Evolutionary conservation across 2,797 vertebrate genomes (phyloP).

Genomic region (Selene dorsalis): DNA sequence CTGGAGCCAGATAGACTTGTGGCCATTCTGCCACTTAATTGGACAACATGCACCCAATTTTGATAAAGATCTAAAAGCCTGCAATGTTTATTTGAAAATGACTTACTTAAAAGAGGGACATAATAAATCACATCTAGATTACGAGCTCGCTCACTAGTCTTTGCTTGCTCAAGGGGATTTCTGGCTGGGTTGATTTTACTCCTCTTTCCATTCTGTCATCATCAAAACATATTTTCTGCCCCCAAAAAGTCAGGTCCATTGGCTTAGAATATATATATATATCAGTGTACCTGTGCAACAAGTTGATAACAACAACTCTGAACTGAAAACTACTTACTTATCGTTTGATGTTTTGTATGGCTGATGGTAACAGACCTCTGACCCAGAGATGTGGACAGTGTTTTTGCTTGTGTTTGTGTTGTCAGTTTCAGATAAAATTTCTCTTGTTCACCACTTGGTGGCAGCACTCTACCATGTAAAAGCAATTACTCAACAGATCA

Average conservation of each 20-base stretch:
- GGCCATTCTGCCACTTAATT: constrained; percentile 15
- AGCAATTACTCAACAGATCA: background rate
- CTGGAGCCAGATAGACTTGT: constrained; percentile 12
- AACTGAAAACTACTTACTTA: background rate
- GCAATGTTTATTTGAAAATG: constrained; percentile 6
- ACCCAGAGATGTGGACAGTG: background rate
- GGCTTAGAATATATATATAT: background rate
- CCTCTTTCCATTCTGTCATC: background rate
- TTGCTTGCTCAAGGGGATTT: background rate
- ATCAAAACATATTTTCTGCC: constrained; percentile 22
- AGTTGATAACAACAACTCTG: background rate
- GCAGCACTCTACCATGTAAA: constrained; percentile 60
- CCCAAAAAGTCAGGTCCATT: background rate
- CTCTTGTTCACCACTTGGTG: constrained; percentile 66
- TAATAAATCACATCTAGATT: background rate
- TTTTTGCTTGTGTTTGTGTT: constrained; percentile 1
- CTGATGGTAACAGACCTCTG: background rate
- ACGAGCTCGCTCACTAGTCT: background rate
- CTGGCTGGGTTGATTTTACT: background rate
- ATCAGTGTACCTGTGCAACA: background rate
- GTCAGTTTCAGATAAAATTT: constrained; percentile 19
- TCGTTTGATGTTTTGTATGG: constrained; percentile 11
- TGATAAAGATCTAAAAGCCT: constrained; percentile 3
- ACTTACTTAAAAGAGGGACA: background rate
- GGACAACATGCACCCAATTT: constrained; percentile 1